Conservation (phyloP, 2,113 vertebrate species). For the Zapornia atra region DNA sequence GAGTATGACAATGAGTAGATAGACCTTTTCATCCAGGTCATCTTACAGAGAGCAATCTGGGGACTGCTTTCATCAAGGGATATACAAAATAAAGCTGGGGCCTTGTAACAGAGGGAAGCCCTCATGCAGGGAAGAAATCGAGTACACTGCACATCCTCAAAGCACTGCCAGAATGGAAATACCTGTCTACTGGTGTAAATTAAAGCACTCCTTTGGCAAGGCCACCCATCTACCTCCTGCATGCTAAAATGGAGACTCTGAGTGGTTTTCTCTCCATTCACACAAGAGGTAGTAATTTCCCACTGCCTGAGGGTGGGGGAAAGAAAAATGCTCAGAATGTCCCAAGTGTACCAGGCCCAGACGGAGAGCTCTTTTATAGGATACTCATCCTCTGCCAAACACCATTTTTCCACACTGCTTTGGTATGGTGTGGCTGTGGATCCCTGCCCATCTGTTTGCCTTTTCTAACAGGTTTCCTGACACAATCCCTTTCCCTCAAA, state of each 20-base stretch:
- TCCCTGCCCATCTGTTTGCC: background rate
- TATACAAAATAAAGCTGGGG: background rate
- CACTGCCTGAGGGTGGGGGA: background rate
- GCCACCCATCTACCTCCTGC: background rate
- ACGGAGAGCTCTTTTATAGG: background rate
- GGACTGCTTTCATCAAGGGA: background rate
- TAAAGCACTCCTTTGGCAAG: background rate
- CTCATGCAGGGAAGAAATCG: background rate
- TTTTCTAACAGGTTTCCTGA: background rate
- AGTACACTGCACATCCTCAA: fast-evolving
- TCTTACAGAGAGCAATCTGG: background rate
- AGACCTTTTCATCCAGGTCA: background rate
- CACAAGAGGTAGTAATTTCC: conserved; percentile 33
- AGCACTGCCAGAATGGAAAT: background rate
- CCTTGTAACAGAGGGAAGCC: background rate
- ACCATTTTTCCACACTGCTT: background rate
- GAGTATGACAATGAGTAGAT: fast-evolving
- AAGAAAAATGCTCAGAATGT: conserved; percentile 38
- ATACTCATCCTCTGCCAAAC: background rate
- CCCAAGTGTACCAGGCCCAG: background rate
- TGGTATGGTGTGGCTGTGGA: background rate
- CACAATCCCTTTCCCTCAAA: background rate
- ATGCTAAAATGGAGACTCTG: background rate
- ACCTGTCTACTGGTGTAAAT: background rate
- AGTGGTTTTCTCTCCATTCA: background rate